Percentiles rank a stretch among this genome's conserved stretches.
These are phyloP conservation scores for Cantharis lateralis DNA, from an alignment of 2,888 invertebrate species.

Conservation along the genomic window DNA sequence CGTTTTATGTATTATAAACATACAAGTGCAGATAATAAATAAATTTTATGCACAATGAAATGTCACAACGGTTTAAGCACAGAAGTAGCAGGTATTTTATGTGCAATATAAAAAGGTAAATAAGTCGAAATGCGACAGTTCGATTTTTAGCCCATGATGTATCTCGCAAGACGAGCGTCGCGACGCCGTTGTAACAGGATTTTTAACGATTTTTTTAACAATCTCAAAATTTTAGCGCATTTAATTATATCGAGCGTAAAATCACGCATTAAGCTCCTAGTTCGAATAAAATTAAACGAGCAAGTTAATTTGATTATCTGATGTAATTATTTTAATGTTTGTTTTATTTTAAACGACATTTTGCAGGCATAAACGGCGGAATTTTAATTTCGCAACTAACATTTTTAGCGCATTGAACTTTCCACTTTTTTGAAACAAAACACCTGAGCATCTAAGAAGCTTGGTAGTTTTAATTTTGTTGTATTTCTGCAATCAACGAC, in stretches of 20 bases:
- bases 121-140: background rate
- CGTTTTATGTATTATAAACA: constrained; percentile 8
- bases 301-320: background rate
- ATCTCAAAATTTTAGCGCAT: background rate
- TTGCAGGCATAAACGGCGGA: background rate
- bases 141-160: background rate
- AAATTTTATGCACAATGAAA: constrained; percentile 22
- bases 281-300: background rate
- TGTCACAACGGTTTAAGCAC: constrained; percentile 8
- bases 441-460: background rate
- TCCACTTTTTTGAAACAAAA: background rate
- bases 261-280: background rate
- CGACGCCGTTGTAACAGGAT: no score
- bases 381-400: background rate
- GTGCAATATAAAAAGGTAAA: background rate
- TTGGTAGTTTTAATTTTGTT: background rate
- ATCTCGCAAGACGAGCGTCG: background rate
- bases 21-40: constrained; percentile 12
- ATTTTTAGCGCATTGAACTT: background rate
- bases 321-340: background rate
- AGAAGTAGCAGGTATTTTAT: background rate
- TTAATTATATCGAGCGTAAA: background rate
- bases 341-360: background rate
- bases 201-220: background rate
- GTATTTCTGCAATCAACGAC: background rate